A percentile compares a stretch with the other conserved stretches of the same genome.
phyloP scores from a whole-genome alignment of 2,113 vertebrate species.

The Crotalus horridus region DNA sequence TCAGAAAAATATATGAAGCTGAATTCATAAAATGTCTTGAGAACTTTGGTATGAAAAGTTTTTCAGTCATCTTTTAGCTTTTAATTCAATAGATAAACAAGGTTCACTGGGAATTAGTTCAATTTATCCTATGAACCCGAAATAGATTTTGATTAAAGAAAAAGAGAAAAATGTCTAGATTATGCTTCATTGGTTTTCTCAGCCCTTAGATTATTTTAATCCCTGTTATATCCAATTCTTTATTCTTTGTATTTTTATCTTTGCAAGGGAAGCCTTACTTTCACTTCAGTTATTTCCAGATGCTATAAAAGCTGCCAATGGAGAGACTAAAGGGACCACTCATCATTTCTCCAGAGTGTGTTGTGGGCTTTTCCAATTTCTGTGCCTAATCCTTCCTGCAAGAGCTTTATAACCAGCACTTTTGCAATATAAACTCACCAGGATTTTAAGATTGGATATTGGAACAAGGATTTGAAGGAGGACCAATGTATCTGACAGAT shows the following conservation, averaged over 20 bases:
- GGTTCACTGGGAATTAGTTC: background rate
- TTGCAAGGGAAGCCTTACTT: background rate
- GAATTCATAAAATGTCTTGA: background rate
- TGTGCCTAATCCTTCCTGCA: background rate
- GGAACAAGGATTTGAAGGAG: background rate
- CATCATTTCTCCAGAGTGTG: background rate
- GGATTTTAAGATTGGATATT: background rate
- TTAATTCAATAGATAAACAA: background rate
- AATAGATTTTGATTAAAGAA: background rate
- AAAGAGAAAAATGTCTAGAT: background rate
- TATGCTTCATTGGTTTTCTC: background rate
- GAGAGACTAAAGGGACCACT: background rate
- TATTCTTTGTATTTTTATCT: background rate
- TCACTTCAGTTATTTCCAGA: background rate
- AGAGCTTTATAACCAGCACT: background rate
- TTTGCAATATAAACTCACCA: background rate
- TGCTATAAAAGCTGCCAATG: background rate
- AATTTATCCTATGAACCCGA: background rate
- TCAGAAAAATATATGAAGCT: background rate
- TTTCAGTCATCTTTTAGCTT: background rate
- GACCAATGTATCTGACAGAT: background rate
- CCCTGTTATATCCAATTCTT: background rate
- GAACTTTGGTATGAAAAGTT: background rate
- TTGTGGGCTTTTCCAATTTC: background rate
- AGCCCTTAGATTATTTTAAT: background rate